Evolutionary conservation across 2,113 vertebrate species (phyloP).

Genomic region (Chrysemys picta): DNA sequence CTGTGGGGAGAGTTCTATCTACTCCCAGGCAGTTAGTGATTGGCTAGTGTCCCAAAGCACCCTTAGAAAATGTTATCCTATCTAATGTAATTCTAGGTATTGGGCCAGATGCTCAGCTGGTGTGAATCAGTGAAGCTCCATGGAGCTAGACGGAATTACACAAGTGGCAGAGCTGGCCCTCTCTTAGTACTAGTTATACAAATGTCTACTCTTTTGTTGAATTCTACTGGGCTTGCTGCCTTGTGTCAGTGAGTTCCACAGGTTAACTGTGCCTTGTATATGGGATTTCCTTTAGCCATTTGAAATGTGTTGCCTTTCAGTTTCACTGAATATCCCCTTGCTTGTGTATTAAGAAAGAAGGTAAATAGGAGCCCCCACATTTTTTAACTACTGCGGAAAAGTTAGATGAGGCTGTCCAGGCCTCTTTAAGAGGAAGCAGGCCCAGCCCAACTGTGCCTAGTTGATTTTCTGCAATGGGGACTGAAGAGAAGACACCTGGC

Average conservation of each 20-base stretch:
- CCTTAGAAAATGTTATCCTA: accelerated
- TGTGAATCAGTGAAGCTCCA: neutral
- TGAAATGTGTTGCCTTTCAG: neutral
- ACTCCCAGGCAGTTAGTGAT: accelerated
- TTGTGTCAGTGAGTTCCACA: neutral
- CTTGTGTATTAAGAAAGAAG: neutral
- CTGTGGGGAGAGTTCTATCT: neutral
- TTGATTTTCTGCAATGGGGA: neutral
- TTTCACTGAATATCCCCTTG: neutral
- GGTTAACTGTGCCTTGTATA: neutral
- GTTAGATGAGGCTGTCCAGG: neutral
- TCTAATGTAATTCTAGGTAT: neutral
- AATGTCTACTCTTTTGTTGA: neutral
- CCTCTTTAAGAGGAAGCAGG: neutral
- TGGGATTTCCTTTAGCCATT: neutral
- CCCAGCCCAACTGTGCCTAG: neutral
- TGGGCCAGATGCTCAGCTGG: neutral
- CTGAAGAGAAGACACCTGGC: neutral
- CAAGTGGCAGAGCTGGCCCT: too few relatives aligned
- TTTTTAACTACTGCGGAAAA: neutral
- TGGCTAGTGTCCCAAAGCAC: neutral
- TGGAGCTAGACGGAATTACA: neutral
- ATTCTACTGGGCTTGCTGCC: neutral
- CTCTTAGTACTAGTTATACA: neutral
- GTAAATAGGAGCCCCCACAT: neutral